Evolutionary conservation across 2,113 vertebrate species (phyloP).

Genomic region (Pyxicephalus adspersus): DNA sequence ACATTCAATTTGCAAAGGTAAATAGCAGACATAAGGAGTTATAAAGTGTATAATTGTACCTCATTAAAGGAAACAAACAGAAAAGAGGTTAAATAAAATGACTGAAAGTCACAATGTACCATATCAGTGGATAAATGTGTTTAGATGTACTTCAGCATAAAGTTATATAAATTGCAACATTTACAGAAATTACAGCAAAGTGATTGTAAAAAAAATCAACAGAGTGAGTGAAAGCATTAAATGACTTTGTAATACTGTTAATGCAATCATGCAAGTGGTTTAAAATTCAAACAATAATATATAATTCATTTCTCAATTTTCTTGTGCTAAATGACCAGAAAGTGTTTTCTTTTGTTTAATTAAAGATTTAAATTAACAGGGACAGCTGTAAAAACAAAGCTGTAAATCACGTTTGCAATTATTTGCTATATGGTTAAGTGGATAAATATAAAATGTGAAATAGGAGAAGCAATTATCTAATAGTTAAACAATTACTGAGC

Average conservation of each 20-base stretch:
- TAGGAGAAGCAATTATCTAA: slow-evolving; percentile 66
- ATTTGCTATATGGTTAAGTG: slow-evolving; percentile 61
- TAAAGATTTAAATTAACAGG: slow-evolving; percentile 55
- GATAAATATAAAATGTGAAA: slow-evolving; percentile 63
- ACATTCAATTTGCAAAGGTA: too few relatives aligned
- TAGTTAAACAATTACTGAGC: slow-evolving; percentile 60
- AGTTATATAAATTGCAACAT: too few relatives aligned
- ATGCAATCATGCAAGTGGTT: background rate
- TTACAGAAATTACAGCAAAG: too few relatives aligned
- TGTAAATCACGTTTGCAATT: slow-evolving; percentile 66
- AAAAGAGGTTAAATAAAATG: too few relatives aligned
- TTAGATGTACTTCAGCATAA: too few relatives aligned
- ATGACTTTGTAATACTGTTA: background rate
- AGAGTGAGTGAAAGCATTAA: background rate
- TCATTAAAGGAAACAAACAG: too few relatives aligned
- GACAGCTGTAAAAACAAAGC: slow-evolving; percentile 54
- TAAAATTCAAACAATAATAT: background rate
- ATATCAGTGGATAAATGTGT: too few relatives aligned
- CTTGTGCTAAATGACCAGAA: slow-evolving; percentile 50
- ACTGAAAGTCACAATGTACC: too few relatives aligned
- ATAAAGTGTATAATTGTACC: too few relatives aligned
- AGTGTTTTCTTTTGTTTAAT: slow-evolving; percentile 58
- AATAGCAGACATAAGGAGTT: too few relatives aligned
- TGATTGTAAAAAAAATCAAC: background rate
- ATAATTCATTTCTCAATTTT: background rate